Conservation (phyloP, 2,113 vertebrate species). For the Tachysurus fulvidraco region DNA sequence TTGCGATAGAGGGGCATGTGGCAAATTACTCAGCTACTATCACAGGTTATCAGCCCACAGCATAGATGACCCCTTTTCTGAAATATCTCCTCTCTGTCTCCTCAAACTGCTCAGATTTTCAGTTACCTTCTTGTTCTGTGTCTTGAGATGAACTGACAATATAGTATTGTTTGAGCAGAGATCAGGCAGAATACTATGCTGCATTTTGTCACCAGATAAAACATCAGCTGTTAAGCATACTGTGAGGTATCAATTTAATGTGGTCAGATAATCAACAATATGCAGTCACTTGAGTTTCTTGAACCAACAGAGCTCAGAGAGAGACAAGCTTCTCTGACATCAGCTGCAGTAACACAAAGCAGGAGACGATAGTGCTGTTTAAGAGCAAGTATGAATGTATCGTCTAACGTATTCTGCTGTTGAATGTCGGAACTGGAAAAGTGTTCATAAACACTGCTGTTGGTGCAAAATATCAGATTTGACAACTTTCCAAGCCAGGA, state of each 20-base stretch:
- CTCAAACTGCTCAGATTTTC: background rate
- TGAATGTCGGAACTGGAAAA: background rate
- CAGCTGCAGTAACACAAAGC: background rate
- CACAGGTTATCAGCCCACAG: slow-evolving; percentile 67
- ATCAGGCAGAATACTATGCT: background rate
- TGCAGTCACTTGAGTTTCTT: background rate
- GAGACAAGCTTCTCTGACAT: background rate
- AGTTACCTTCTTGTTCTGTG: background rate
- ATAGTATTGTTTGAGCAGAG: background rate
- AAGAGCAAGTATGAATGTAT: background rate
- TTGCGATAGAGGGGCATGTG: slow-evolving; percentile 64
- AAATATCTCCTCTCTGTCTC: slow-evolving; percentile 47
- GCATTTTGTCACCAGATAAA: background rate
- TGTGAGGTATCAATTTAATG: background rate
- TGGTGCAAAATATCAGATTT: background rate
- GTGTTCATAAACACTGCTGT: background rate
- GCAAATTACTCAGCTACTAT: slow-evolving; percentile 73
- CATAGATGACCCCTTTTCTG: slow-evolving; percentile 57
- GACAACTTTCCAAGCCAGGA: background rate
- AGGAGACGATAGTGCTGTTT: background rate
- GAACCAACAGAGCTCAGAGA: background rate
- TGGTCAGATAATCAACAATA: background rate
- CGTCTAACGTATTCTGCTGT: background rate
- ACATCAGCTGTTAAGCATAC: background rate
- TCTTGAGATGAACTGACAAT: background rate